Percentiles rank a stretch among this genome's conserved stretches.
These are phyloP conservation scores for Drepana arcuata DNA, from an alignment of 1,140 invertebrate genomes.

Conservation along the genomic window DNA sequence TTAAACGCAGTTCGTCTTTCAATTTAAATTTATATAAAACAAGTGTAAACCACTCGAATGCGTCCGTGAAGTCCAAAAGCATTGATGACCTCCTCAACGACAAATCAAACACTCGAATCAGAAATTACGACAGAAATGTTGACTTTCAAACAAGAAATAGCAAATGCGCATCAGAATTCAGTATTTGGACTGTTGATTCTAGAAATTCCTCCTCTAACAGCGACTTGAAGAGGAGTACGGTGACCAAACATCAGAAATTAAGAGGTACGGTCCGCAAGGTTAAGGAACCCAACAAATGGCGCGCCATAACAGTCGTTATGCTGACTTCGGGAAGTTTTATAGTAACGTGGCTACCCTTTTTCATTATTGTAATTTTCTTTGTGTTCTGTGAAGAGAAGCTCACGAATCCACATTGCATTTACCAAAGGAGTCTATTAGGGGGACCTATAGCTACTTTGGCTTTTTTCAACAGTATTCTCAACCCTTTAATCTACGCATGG, in stretches of 20 bases:
- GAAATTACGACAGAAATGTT: constrained; percentile 5
- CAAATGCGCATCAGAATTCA: constrained; percentile 25
- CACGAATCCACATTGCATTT: constrained; percentile 53
- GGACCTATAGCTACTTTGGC: constrained; percentile 73
- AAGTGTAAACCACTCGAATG: neutral
- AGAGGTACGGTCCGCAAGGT: constrained; percentile 15
- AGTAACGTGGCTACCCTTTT: constrained; percentile 55
- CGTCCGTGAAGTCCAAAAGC: constrained; percentile 49
- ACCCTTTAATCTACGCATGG: constrained; percentile 82
- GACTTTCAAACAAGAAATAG: constrained; percentile 10
- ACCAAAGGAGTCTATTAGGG: constrained; percentile 56
- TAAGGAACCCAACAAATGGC: constrained; percentile 68
- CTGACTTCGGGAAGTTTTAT: constrained; percentile 73
- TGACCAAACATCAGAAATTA: too few species aligned
- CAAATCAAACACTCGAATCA: constrained; percentile 13
- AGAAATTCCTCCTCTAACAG: too few species aligned
- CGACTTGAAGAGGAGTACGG: too few species aligned
- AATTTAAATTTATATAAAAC: too few species aligned
- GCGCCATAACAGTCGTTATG: constrained; percentile 72
- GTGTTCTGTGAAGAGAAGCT: constrained; percentile 63
- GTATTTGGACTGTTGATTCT: constrained; percentile 31
- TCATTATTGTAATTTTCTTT: constrained; percentile 66
- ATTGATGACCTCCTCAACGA: constrained; percentile 16
- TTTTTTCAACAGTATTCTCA: constrained; percentile 78
- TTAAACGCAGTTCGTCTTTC: too few species aligned